Evolutionary conservation across 2,888 invertebrate species (phyloP).

Genomic region (Nomada ruficornis): DNA sequence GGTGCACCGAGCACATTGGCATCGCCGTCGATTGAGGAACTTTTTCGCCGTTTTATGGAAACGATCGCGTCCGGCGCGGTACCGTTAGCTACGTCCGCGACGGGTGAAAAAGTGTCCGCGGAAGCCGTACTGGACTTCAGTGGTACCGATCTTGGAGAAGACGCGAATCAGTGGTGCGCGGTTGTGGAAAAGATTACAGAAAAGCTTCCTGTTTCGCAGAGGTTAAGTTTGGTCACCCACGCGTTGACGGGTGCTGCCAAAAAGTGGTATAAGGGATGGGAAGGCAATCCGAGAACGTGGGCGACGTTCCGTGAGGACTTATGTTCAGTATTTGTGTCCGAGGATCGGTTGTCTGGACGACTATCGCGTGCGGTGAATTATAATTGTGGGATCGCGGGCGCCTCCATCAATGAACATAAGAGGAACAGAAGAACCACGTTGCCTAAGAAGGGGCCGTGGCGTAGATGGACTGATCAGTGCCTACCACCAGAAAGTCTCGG

Average conservation of each 20-base stretch:
- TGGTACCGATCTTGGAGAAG: conserved; percentile 26
- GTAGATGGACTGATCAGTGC: too few relatives aligned
- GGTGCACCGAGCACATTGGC: background rate
- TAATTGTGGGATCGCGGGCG: too few relatives aligned
- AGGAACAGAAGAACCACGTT: too few relatives aligned
- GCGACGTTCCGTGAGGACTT: conserved; percentile 3
- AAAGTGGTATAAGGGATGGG: background rate
- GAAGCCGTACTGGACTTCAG: conserved; percentile 9
- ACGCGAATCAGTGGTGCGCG: conserved; percentile 17
- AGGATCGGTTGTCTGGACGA: background rate
- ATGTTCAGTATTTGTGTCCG: background rate
- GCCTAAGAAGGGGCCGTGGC: too few relatives aligned
- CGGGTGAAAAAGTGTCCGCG: background rate
- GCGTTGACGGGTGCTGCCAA: conserved; percentile 1
- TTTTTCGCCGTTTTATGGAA: background rate
- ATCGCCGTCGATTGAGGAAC: background rate
- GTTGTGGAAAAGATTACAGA: conserved; percentile 1
- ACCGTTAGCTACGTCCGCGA: background rate
- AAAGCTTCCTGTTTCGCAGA: background rate
- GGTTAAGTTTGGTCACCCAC: background rate
- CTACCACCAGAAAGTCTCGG: too few relatives aligned
- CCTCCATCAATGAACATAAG: too few relatives aligned
- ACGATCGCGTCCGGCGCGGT: background rate
- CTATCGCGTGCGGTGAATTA: conserved; percentile 15
- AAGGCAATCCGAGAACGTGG: conserved; percentile 25